Conservation (phyloP, 2,797 vertebrate species). For the Pseudochirops cupreus region DNA sequence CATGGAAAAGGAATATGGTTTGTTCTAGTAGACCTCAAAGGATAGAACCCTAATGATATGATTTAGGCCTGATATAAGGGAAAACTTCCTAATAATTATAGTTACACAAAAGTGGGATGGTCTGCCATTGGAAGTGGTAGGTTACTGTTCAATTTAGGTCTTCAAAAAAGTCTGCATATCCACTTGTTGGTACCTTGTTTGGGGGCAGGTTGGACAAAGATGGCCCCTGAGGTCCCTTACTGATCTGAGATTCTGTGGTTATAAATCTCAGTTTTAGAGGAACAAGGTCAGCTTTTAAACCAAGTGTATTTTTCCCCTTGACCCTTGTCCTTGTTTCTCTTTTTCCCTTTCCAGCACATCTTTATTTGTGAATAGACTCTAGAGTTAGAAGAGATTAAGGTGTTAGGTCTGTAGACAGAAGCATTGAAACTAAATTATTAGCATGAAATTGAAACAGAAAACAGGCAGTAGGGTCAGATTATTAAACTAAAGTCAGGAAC, state of each 20-base stretch:
- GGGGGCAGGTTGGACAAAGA: background rate
- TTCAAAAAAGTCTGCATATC: background rate
- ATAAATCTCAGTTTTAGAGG: background rate
- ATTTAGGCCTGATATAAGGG: background rate
- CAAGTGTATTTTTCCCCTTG: background rate
- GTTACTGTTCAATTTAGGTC: background rate
- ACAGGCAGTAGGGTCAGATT: background rate
- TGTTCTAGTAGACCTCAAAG: background rate
- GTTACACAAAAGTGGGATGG: background rate
- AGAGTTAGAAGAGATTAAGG: constrained; percentile 22
- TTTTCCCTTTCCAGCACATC: constrained; percentile 25
- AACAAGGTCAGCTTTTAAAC: background rate
- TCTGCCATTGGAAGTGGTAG: background rate
- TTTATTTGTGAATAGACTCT: constrained; percentile 27
- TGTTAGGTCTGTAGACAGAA: constrained; percentile 36
- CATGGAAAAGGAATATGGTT: background rate
- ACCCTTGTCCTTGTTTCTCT: background rate
- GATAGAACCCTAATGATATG: background rate
- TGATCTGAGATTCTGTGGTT: background rate
- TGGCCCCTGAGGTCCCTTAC: background rate
- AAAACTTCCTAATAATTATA: background rate
- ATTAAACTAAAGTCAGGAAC: background rate
- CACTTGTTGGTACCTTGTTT: background rate
- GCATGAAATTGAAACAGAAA: background rate
- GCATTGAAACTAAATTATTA: constrained; percentile 13